A percentile compares a stretch with the other conserved stretches of the same genome.
Conservation (phyloP, 2,113 vertebrate genomes). For the Phocoena sinus region DNA sequence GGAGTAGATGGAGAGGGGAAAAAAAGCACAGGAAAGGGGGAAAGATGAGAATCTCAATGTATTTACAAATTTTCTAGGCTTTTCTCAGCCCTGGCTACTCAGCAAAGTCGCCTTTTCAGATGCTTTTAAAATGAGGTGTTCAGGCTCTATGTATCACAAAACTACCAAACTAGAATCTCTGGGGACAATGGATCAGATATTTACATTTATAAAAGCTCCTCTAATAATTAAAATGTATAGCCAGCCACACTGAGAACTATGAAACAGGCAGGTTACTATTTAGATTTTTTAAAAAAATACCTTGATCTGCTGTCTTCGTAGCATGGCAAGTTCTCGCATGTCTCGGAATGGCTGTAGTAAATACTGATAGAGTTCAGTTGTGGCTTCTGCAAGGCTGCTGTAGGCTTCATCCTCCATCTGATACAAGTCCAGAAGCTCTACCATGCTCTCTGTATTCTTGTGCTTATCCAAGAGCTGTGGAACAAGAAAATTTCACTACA, state of each 20-base stretch:
- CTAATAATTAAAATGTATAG: background rate
- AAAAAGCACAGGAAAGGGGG: background rate
- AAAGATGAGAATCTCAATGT: background rate
- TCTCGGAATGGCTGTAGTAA: slow-evolving; percentile 97
- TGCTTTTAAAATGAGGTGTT: background rate
- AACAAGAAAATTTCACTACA: slow-evolving; percentile 4
- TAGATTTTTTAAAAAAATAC: slow-evolving; percentile 72
- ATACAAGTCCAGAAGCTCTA: slow-evolving; percentile 94
- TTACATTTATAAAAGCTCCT: background rate
- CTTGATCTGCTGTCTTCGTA: slow-evolving; percentile 98
- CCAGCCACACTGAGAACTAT: background rate
- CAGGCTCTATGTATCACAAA: background rate
- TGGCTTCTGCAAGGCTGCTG: slow-evolving; percentile 91
- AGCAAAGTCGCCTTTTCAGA: background rate
- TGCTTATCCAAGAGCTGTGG: slow-evolving; percentile 93
- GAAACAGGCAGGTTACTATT: background rate
- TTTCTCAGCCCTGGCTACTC: background rate
- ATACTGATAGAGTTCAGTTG: slow-evolving; percentile 96
- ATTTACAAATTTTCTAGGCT: background rate
- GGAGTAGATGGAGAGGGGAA: background rate
- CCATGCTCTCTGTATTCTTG: slow-evolving; percentile 93
- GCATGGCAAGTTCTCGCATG: slow-evolving; percentile 97
- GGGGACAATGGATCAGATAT: background rate
- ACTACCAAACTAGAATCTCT: background rate
- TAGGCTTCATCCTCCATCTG: slow-evolving; percentile 94